These are phyloP conservation scores for Latrodectus elegans DNA, from an alignment of 2,888 invertebrate species.

Conservation along the genomic window DNA sequence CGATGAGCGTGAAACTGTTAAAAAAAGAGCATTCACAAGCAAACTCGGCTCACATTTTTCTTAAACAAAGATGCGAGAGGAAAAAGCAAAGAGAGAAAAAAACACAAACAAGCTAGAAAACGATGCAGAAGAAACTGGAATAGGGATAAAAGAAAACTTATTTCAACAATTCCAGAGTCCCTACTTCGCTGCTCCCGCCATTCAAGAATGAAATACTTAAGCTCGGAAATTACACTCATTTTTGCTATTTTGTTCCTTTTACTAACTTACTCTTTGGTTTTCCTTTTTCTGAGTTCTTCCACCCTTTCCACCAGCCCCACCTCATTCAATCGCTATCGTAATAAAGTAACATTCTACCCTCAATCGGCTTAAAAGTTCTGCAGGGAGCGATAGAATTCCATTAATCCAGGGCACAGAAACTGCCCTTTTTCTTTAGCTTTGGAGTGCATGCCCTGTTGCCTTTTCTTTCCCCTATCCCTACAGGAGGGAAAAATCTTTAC, in stretches of 20 bases:
- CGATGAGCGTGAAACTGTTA: too few species aligned
- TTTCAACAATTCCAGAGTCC: slow-evolving; percentile 40
- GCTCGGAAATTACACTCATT: slow-evolving; percentile 51
- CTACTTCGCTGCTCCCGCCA: slow-evolving; percentile 31
- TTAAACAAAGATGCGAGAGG: too few species aligned
- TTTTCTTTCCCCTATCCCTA: neutral
- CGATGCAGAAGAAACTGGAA: neutral
- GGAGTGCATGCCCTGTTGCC: slow-evolving; percentile 13
- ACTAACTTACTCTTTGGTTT: neutral
- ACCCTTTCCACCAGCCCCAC: neutral
- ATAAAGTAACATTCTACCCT: slow-evolving; percentile 32
- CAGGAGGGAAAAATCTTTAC: slow-evolving; percentile 15
- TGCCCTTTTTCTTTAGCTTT: slow-evolving; percentile 1
- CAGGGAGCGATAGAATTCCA: slow-evolving; percentile 37
- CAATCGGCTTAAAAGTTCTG: slow-evolving; percentile 48
- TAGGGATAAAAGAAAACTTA: slow-evolving; percentile 5
- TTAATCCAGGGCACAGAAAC: slow-evolving; percentile 20
- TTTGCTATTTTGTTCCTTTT: slow-evolving; percentile 29
- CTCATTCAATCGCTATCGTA: slow-evolving; percentile 10
- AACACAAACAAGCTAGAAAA: neutral
- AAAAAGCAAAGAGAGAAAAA: neutral
- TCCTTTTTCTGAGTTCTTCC: slow-evolving; percentile 3
- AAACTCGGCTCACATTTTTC: too few species aligned
- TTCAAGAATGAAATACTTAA: slow-evolving; percentile 45
- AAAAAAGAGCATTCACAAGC: too few species aligned